These are phyloP conservation scores for Microtus richardsoni DNA, from an alignment of 2,113 vertebrate species.

Conservation along the genomic window DNA sequence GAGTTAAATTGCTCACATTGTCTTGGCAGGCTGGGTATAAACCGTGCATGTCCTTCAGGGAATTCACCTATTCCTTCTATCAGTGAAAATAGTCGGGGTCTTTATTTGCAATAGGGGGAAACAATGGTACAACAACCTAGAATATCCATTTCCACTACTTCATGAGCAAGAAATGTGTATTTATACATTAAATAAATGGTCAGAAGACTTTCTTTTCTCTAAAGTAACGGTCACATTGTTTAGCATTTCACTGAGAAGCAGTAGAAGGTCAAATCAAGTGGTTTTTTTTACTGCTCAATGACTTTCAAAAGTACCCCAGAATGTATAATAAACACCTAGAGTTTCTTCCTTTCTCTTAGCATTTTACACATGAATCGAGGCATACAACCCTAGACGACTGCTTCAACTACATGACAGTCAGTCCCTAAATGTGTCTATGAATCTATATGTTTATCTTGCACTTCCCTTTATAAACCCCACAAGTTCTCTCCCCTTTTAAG, in stretches of 20 bases:
- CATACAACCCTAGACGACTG: not conserved
- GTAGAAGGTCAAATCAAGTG: not conserved
- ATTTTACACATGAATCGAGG: not conserved
- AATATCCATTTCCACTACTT: not conserved
- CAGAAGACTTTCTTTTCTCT: not conserved
- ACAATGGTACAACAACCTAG: not conserved
- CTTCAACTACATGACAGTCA: not conserved
- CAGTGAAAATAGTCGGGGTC: no score
- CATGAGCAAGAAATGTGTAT: not conserved
- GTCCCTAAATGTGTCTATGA: not conserved
- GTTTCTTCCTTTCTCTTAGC: not conserved
- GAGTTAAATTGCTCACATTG: not conserved
- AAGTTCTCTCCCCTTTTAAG: not conserved
- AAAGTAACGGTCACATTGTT: not conserved
- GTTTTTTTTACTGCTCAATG: not conserved
- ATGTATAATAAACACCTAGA: rapidly evolving
- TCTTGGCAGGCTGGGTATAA: not conserved
- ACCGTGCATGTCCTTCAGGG: not conserved
- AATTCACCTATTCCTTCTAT: no score
- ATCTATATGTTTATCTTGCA: not conserved
- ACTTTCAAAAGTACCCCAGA: not conserved
- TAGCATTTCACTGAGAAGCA: not conserved
- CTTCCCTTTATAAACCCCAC: not conserved
- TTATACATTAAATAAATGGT: not conserved
- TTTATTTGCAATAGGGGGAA: not conserved